A percentile compares a stretch with the other conserved stretches of the same genome.
Conservation (phyloP, 2,888 invertebrate genomes). For the Tanypteryx hageni region DNA sequence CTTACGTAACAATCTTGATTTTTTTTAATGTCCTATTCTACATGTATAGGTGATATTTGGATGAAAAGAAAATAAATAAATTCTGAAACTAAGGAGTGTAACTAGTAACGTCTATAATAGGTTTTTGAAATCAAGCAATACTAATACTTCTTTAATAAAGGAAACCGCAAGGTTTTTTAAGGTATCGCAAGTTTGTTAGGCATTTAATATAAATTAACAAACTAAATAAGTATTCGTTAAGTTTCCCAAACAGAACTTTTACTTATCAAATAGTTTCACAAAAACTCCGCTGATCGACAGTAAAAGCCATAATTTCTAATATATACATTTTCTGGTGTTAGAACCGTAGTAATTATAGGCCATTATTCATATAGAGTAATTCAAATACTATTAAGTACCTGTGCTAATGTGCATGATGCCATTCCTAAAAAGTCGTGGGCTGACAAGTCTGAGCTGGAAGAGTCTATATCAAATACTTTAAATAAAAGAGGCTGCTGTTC, state of each 20-base stretch:
- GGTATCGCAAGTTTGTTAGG: too few species aligned
- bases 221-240: background rate
- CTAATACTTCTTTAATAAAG: background rate
- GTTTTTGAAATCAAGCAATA: background rate
- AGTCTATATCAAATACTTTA: constrained; percentile 75
- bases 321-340: background rate
- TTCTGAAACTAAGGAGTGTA: background rate
- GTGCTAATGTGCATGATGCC: constrained; percentile 77
- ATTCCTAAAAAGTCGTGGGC: constrained; percentile 77
- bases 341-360: background rate
- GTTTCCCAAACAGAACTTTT: background rate
- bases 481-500: constrained; percentile 78
- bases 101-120: background rate
- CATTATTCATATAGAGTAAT: background rate
- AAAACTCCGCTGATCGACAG: background rate
- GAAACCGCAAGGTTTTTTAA: too few species aligned
- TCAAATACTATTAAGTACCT: constrained; percentile 69
- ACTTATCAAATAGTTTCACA: background rate
- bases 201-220: background rate
- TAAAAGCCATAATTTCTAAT: background rate
- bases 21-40: too few species aligned
- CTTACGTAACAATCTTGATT: too few species aligned
- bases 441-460: constrained; percentile 70
- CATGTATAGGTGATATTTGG: too few species aligned
- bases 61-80: too few species aligned